Percentiles rank a stretch among this genome's conserved stretches.
These are phyloP conservation scores for Zoanthus solanderi DNA, from an alignment of 92 coral and sea anemone species.

Conservation along the genomic window DNA sequence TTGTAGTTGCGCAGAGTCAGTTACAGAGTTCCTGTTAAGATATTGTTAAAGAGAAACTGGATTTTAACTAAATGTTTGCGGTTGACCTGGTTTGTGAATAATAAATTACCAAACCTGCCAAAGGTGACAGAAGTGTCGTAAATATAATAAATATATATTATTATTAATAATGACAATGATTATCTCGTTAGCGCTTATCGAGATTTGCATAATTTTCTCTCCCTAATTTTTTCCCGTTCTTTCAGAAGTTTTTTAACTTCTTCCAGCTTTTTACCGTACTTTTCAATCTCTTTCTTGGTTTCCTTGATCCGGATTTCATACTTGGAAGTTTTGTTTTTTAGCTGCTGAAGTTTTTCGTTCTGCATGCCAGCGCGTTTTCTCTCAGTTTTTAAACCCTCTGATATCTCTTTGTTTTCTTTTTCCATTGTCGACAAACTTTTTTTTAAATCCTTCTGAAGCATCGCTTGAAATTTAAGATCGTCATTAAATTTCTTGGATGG, in stretches of 20 bases:
- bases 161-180: neutral
- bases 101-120: neutral
- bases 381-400: constrained; percentile 37
- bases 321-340: constrained; percentile 5
- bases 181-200: neutral
- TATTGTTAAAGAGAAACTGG: neutral
- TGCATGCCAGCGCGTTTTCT: constrained; percentile 39
- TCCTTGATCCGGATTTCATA: constrained; percentile 44
- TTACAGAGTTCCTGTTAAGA: neutral
- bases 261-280: constrained; percentile 56
- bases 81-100: constrained; percentile 2
- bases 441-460: constrained; percentile 42
- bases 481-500: constrained; percentile 41
- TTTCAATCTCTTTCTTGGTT: constrained; percentile 76
- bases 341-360: constrained; percentile 22
- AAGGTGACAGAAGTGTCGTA: neutral
- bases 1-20: no score
- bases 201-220: neutral
- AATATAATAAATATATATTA: neutral
- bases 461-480: constrained; percentile 36
- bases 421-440: constrained; percentile 38
- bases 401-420: constrained; percentile 36
- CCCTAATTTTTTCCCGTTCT: constrained; percentile 28
- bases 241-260: constrained; percentile 73
- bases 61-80: constrained; percentile 1